Percentiles rank a stretch among this genome's conserved stretches.
phyloP scores from a whole-genome alignment of 2,797 vertebrate genomes.

The Halcyon leucocephala region DNA sequence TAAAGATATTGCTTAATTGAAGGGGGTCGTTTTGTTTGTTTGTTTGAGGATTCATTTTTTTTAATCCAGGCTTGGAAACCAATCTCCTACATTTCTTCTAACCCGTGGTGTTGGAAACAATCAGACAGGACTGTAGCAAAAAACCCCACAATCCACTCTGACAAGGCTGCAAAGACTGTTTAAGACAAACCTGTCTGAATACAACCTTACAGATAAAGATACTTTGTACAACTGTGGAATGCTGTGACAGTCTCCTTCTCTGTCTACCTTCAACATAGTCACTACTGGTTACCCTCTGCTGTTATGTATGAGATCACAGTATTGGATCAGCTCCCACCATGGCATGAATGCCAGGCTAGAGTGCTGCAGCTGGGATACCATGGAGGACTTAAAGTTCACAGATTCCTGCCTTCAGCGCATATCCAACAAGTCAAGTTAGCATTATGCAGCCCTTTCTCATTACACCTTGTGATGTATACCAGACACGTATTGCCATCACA shows the following conservation, averaged over 20 bases:
- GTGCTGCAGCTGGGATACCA: fast-evolving
- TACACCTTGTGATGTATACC: not conserved
- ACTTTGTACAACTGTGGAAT: not conserved
- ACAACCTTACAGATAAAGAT: too few relatives aligned
- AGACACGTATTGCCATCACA: not conserved
- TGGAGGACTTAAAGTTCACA: not conserved
- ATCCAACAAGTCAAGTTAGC: not conserved
- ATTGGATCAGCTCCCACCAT: not conserved
- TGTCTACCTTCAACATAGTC: not conserved
- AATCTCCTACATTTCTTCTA: not conserved
- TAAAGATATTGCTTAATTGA: not conserved
- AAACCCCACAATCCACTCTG: not conserved
- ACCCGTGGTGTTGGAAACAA: not conserved
- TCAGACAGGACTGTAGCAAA: not conserved
- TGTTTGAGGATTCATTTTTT: not conserved
- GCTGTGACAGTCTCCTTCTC: not conserved
- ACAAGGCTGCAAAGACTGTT: not conserved
- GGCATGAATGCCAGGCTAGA: not conserved
- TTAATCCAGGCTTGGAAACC: not conserved
- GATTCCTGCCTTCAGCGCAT: fast-evolving
- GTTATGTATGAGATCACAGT: fast-evolving
- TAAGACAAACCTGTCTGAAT: not conserved
- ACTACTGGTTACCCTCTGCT: not conserved
- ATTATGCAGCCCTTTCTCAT: not conserved
- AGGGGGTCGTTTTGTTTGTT: not conserved